Base-by-base conservation (phyloP, 2,113 vertebrate species). In the Lonchura striata region DNA sequence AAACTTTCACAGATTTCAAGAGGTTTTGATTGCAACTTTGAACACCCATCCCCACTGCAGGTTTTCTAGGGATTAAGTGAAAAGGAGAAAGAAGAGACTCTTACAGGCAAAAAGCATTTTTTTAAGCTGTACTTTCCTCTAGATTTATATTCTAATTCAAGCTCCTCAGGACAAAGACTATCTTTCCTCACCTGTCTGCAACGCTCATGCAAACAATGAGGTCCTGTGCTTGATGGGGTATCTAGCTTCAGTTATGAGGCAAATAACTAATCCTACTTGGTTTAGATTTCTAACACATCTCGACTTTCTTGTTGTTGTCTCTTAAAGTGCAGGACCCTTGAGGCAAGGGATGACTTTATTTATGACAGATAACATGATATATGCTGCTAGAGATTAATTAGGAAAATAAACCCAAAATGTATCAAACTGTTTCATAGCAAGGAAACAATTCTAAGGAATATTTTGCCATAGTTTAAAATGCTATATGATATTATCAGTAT, bases 261-360 rank as follows among this genome's bases (percentile, higher is more conserved):
- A 90, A 77, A 68, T 66, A 83, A 64, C 2, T 3, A 70, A 52
- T 75, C 44, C 22, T 86, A 24, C 46, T 88, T 75, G 21, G 8
- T 66, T 83, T 86, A 71, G 44, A 52, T 86, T 88, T 85, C 75
- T 94, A 69, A 80, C 30, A 42, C 50, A 90, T 54, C 44, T 65
- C 24, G 37, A 30, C 42, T 90, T 82, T 52, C 65, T 86, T 80
- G 6, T 31, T 88, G 33, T 72, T 90, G 42, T 8, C 23, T 92
- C 91, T 90, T 94, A 86, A 82, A 78, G 68, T 81, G 33, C 47
- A 85, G 54, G 35, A 79, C 31, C 21, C 59, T 90, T 63, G 82
- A 86, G 71, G 82, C 52, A 92, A 78, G 35, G 49, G 14, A n/a
- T 91, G 76, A 70, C 79, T 95, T 90, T 88, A 90, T 90, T 94